Conservation (phyloP, 1,140 invertebrate genomes). For the Bradynema listronoti region DNA sequence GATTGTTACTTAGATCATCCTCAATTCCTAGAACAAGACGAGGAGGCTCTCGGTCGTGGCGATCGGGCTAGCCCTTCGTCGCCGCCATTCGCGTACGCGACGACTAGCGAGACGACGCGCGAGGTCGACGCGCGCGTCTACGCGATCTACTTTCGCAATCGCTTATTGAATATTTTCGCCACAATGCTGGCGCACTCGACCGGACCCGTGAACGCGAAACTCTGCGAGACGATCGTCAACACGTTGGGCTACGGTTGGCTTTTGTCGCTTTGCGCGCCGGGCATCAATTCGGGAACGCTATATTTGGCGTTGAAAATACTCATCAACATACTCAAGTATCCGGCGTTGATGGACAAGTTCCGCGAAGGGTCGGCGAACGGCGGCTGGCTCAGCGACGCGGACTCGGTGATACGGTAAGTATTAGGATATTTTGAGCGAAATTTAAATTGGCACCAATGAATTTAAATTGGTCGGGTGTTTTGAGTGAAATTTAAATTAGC, state of each 20-base stretch:
- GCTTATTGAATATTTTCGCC: conserved; percentile 48
- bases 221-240: conserved; percentile 81
- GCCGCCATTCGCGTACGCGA: no score
- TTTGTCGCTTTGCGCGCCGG: conserved; percentile 79
- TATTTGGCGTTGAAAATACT: conserved; percentile 79
- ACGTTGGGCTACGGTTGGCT: conserved; percentile 94
- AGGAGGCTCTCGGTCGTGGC: no score
- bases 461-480: no score
- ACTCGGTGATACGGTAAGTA: conserved; percentile 73
- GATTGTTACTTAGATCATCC: no score
- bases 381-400: conserved; percentile 83
- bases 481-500: no score
- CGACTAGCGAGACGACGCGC: neutral
- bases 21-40: no score
- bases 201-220: conserved; percentile 47
- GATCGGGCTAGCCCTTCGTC: no score
- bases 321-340: conserved; percentile 73
- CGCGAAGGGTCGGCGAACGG: conserved; percentile 78
- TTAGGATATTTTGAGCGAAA: no score
- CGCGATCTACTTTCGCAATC: conserved; percentile 50
- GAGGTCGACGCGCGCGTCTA: conserved; percentile 33
- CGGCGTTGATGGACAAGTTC: conserved; percentile 66
- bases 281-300: conserved; percentile 79
- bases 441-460: no score
- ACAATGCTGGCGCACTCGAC: conserved; percentile 51